Percentiles rank a stretch among this genome's conserved stretches.
Conservation (phyloP, 2,797 vertebrate genomes). For the Spea hammondii region DNA sequence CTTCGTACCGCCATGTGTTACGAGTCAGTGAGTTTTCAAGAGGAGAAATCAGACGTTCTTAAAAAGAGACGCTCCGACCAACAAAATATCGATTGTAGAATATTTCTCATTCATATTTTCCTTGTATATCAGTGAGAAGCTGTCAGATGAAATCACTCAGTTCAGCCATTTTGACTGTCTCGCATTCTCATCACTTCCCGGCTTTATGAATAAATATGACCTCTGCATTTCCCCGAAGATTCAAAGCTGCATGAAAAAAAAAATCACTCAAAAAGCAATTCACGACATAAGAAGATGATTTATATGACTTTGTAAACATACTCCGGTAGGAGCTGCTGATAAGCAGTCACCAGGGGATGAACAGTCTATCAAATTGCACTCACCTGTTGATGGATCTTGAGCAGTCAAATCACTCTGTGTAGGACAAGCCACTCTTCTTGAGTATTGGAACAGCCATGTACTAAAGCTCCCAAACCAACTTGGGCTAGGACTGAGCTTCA, state of each 20-base stretch:
- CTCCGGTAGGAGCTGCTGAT: not conserved
- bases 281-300: conserved; percentile 16
- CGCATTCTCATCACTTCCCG: conserved; percentile 27
- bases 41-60: not conserved
- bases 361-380: not conserved
- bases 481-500: not conserved
- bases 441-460: not conserved
- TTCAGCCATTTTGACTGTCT: conserved; percentile 7
- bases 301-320: conserved; percentile 27
- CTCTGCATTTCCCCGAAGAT: conserved; percentile 33
- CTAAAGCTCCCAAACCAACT: no score
- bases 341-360: not conserved
- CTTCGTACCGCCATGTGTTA: not conserved
- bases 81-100: not conserved
- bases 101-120: not conserved
- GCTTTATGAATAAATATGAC: conserved; percentile 43
- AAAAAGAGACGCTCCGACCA: not conserved
- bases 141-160: conserved; percentile 32
- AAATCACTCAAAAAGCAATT: conserved; percentile 28
- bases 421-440: conserved; percentile 9
- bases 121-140: conserved; percentile 5
- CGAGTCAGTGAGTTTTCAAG: not conserved
- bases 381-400: not conserved
- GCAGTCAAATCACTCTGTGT: not conserved
- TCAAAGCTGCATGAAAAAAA: conserved; percentile 12